Conservation (phyloP, 2,888 invertebrate genomes). For the Polydesmus complanatus region DNA sequence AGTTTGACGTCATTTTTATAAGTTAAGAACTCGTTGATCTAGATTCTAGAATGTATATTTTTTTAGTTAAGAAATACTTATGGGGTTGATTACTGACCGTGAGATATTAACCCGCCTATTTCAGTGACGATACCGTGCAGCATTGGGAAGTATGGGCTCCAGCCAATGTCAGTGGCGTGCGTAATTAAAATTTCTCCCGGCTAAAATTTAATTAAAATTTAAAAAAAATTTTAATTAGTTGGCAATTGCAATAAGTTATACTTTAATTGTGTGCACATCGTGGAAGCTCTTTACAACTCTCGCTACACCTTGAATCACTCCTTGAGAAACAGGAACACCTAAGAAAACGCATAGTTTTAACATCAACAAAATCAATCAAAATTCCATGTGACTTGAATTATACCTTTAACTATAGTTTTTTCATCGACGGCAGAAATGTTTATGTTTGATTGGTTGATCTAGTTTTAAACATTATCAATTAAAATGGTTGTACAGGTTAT, state of each 20-base stretch:
- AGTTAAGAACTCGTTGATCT: too few relatives aligned
- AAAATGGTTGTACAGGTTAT: neutral
- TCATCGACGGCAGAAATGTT: neutral
- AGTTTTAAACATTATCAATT: neutral
- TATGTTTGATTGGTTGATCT: neutral
- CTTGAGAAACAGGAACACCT: constrained; percentile 59
- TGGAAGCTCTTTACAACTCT: constrained; percentile 53
- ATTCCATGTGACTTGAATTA: neutral
- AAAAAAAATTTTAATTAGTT: neutral
- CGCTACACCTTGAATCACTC: constrained; percentile 50
- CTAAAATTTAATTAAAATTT: constrained; percentile 20
- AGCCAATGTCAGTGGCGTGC: constrained; percentile 62
- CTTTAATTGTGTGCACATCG: constrained; percentile 33
- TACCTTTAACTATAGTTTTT: neutral
- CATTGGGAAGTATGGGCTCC: constrained; percentile 72
- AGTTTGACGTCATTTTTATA: too few relatives aligned
- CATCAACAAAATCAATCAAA: neutral
- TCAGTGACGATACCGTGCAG: constrained; percentile 65
- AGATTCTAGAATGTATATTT: too few relatives aligned
- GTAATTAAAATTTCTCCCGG: constrained; percentile 62
- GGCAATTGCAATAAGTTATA: too few relatives aligned
- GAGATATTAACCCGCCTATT: constrained; percentile 66
- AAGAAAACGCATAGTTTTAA: constrained; percentile 17
- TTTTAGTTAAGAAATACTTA: too few relatives aligned
- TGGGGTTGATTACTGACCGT: constrained; percentile 40